Evolutionary conservation across 2,113 vertebrate species (phyloP), one percentile per base, ranked within the genome.

Genomic region (Oreochromis tanganicae): DNA sequence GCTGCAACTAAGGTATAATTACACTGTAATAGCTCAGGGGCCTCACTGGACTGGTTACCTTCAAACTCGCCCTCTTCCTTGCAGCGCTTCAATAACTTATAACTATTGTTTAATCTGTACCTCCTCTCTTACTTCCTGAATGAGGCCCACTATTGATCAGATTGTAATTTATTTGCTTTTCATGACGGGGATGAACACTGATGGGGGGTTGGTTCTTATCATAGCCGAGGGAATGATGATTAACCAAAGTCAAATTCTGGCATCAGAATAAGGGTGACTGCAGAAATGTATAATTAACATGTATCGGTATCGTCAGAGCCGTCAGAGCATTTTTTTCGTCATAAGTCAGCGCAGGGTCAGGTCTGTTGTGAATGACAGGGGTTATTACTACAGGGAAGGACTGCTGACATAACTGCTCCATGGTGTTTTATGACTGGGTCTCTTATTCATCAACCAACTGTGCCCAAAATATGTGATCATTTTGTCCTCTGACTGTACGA

Each of bases 1-100:
- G 93, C 91, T 94, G 94, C 86, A 91, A 59, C 92, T 91, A 38
- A 88, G 89, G 90, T 92, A 87, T 93, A 91, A 94, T 95, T 96
- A 95, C 75, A 88, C 75, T 86, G 87, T 93, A 92, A 93, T 83
- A 80, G 88, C 90, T 87, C 52, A 21, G 92, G 89, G 91, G 81
- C 90, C 89, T 93, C 89, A 86, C 73, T 87, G 87, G 71, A 92
- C 93, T 89, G 89, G 93, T 92, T 93, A 81, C 88, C 91, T 94
- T 94, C 91, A 93, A 92, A 85, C 85, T 24, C 27, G 82, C 61
- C 48, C 38, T 50, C 24, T 54, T 82, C 21, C 32, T 54, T 9
- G 6, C 79, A 80, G 48, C 90, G 91, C 93, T 94, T 94, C 87
- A 91, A 93, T 94, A 94, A 93, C 82, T 79, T 83, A 81, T 91